These are phyloP conservation scores for Chromis chromis DNA, from an alignment of 2,797 vertebrate species.

Conservation along the genomic window DNA sequence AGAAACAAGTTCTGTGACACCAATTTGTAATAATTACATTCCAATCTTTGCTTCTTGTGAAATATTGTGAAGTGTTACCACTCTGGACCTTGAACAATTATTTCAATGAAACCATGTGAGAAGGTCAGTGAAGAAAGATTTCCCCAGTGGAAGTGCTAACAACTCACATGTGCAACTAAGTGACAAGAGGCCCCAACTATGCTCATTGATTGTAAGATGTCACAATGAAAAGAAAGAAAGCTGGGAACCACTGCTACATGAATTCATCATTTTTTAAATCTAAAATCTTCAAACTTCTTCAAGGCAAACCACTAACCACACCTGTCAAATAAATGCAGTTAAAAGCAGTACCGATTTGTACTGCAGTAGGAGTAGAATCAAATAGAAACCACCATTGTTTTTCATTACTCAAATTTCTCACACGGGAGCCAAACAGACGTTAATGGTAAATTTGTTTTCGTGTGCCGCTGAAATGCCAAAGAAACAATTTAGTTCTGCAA, in stretches of 20 bases:
- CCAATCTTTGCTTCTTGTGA: not conserved
- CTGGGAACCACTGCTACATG: not conserved
- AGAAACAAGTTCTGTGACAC: not conserved
- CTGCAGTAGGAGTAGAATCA: conserved; percentile 1
- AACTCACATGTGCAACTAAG: not conserved
- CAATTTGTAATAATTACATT: not conserved
- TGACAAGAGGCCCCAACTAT: not conserved
- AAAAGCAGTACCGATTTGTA: not conserved
- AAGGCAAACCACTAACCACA: not conserved
- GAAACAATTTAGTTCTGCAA: conserved; percentile 4
- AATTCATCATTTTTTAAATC: not conserved
- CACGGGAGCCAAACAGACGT: conserved; percentile 13
- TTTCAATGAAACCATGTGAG: not conserved
- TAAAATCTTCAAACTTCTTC: too few relatives aligned
- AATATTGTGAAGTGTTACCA: not conserved
- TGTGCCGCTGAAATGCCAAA: conserved; percentile 6
- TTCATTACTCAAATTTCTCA: conserved; percentile 2
- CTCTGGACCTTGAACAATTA: not conserved
- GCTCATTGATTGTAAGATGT: not conserved
- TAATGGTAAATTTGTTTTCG: conserved; percentile 13
- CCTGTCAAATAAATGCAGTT: conserved; percentile 8
- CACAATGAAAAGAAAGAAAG: not conserved
- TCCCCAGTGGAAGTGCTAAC: not conserved
- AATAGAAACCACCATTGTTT: conserved; percentile 1
- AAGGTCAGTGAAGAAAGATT: not conserved